These are phyloP conservation scores for Acleris cristana DNA, from an alignment of 2,888 invertebrate species.

Conservation along the genomic window DNA sequence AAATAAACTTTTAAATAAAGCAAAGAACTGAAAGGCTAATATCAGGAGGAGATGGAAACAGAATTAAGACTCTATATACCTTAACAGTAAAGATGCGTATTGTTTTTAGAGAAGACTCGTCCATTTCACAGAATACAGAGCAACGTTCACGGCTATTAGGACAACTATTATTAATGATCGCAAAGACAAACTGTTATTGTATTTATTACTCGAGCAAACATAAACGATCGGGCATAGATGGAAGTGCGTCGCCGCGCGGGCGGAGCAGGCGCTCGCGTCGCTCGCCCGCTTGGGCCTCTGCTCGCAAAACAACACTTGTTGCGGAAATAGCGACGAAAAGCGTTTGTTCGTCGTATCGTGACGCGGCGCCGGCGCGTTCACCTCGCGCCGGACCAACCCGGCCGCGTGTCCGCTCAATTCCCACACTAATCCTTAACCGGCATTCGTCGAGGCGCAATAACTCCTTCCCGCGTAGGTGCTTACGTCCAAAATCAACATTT, in stretches of 20 bases:
- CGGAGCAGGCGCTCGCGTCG: conserved; percentile 45
- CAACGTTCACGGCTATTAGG: too few species aligned
- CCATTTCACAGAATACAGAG: too few species aligned
- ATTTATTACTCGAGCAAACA: conserved; percentile 21
- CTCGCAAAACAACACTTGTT: conserved; percentile 80
- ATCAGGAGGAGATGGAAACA: too few species aligned
- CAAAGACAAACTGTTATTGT: conserved; percentile 18
- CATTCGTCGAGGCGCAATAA: conserved; percentile 20
- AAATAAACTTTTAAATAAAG: too few species aligned
- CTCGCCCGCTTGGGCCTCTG: conserved; percentile 71
- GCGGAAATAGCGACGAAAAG: conserved; percentile 80
- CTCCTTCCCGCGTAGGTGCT: conserved; percentile 8
- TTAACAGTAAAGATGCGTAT: too few species aligned
- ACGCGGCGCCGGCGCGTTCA: conserved; percentile 54
- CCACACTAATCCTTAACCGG: conserved; percentile 40
- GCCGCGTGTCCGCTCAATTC: conserved; percentile 48
- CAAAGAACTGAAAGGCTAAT: too few species aligned
- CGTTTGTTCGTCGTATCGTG: conserved; percentile 62
- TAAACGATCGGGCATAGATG: conserved; percentile 30
- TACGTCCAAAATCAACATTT: conserved; percentile 15
- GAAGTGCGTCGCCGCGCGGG: conserved; percentile 18
- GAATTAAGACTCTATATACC: too few species aligned
- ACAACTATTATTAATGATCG: conserved; percentile 28
- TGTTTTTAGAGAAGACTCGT: too few species aligned
- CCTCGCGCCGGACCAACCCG: conserved; percentile 47